Base-by-base conservation (phyloP, 2,888 invertebrate species). In the Maniola hyperantus region DNA sequence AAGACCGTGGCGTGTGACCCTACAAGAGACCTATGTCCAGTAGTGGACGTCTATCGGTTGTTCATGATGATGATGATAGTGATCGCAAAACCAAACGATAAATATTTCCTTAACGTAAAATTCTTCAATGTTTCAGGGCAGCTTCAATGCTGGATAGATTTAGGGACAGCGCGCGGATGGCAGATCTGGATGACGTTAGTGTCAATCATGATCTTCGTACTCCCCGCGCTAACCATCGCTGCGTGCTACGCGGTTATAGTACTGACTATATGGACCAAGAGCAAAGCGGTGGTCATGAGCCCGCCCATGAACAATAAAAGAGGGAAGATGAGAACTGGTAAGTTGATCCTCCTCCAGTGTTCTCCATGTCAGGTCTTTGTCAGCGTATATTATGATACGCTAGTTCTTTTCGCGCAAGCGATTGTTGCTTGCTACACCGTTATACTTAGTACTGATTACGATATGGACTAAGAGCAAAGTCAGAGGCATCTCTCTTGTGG, bases 161-260 rank as follows among this genome's bases (percentile, higher is more conserved):
- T 98, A 66, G 95, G 95, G 0, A 93, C 94, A 0, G 94, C 95
- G 0, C 93, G 94, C 82, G 94, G 96, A 64, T 98, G 98, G 98
- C 96, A 97, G 87, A 93, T 98, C 65, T 98, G 98, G 93, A 96
- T 98, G 96, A 96, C 96, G 0, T 82, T 97, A 33, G 96, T 98
- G 6, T 95, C 97, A 1, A 88, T 96, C 44, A 94, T 96, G 70
- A 94, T 98, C 46, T 98, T 98, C 87, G 95, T 97, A 62, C 90
- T 97, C 34, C 98, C 98, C 0, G 96, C 98, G 0, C 79, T 98
- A 64, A 96, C 98, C 74, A 98, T 98, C 71, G 95, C 97, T 5
- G 96, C 96, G 5, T 98, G 98, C 83, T 98, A 98, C 84, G 95
- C 96, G 8, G 95, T 98, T 76, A 98, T 98, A 77, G 97, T 98